These are phyloP conservation scores for Pheucticus melanocephalus DNA, from an alignment of 2,113 vertebrate species.

Conservation along the genomic window DNA sequence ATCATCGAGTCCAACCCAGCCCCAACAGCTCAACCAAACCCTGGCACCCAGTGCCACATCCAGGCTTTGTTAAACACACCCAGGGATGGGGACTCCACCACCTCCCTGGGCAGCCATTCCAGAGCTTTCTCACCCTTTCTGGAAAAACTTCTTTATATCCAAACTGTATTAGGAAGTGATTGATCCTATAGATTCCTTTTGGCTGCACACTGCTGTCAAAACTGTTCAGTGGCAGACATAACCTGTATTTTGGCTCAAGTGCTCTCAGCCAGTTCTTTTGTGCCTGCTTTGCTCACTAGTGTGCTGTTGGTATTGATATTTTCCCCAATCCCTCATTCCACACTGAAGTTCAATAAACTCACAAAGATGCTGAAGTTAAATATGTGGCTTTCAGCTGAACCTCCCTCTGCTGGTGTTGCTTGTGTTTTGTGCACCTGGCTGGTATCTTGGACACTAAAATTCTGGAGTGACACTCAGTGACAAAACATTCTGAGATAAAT, in stretches of 20 bases:
- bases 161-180: neutral
- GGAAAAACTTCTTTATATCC: neutral
- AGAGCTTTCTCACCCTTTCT: neutral
- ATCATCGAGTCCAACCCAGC: neutral
- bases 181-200: neutral
- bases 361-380: neutral
- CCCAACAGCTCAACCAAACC: neutral
- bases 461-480: neutral
- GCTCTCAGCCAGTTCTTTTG: neutral
- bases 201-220: neutral
- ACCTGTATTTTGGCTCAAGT: neutral
- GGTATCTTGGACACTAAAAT: neutral
- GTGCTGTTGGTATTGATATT: neutral
- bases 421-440: neutral
- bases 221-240: neutral
- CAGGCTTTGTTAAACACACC: neutral
- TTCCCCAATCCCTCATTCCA: neutral
- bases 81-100: neutral
- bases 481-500: neutral
- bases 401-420: neutral
- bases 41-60: neutral
- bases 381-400: neutral
- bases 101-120: rapidly evolving
- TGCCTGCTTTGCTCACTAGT: neutral
- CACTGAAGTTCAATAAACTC: neutral